phyloP scores from a whole-genome alignment of 2,888 invertebrate genomes.

The Pheosia tremula region DNA sequence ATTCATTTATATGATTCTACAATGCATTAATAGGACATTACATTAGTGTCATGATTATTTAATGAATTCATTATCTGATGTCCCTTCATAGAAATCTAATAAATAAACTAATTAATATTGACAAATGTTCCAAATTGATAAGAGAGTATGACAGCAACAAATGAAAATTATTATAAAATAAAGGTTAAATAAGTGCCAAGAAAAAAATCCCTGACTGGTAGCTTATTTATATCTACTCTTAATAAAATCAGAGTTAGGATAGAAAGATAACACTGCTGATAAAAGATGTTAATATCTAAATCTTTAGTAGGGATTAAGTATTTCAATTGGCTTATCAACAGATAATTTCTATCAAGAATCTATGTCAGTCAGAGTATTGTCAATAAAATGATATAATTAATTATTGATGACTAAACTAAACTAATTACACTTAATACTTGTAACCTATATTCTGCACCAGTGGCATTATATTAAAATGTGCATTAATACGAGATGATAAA shows the following conservation, averaged over 20 bases:
- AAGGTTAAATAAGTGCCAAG: too few species aligned
- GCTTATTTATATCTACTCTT: neutral
- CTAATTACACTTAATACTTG: neutral
- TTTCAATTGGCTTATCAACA: neutral
- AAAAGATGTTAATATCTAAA: neutral
- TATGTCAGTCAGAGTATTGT: neutral
- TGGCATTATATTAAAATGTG: too few species aligned
- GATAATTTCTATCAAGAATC: neutral
- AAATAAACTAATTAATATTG: neutral
- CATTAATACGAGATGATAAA: too few species aligned
- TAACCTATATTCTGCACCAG: slow-evolving; percentile 1
- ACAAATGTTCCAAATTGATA: neutral
- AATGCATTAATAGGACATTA: neutral
- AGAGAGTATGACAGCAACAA: neutral
- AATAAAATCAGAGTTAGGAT: neutral
- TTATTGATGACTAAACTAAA: too few species aligned
- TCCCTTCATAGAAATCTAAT: neutral
- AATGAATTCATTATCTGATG: neutral
- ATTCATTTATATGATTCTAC: neutral
- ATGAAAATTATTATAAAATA: too few species aligned
- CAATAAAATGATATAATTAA: too few species aligned
- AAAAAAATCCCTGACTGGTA: too few species aligned
- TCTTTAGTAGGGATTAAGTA: neutral
- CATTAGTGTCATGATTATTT: neutral
- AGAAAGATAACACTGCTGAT: neutral